These are phyloP conservation scores for Lateolabrax maculatus DNA, from an alignment of 2,797 vertebrate species.

Conservation along the genomic window DNA sequence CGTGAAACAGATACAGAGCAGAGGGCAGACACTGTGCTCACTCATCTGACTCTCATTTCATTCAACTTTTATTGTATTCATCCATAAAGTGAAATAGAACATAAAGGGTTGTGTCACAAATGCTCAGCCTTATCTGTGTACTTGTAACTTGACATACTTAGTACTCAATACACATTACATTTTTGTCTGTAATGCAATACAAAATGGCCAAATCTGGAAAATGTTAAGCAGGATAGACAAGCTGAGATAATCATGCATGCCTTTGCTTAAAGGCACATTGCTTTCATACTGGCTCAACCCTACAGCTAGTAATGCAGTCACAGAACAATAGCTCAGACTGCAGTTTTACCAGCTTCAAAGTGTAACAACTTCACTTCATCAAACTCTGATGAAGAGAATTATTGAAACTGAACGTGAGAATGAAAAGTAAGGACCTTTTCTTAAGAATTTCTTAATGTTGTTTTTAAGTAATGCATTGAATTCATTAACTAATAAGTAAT, in stretches of 20 bases:
- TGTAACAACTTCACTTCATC: neutral
- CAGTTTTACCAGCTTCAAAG: neutral
- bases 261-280: constrained; percentile 9
- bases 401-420: neutral
- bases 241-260: no score
- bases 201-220: neutral
- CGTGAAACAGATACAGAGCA: constrained; percentile 57
- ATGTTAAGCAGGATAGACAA: no score
- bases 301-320: neutral
- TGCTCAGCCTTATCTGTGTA: neutral
- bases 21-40: constrained; percentile 3
- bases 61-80: neutral
- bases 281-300: neutral
- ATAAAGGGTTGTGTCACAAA: neutral
- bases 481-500: no score
- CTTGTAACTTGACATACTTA: neutral
- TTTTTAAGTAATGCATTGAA: neutral
- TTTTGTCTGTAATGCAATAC: neutral
- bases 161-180: neutral
- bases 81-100: neutral
- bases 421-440: neutral
- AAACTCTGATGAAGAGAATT: neutral
- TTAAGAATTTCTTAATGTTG: no score
- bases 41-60: constrained; percentile 14
- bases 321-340: neutral